A percentile compares a stretch with the other conserved stretches of the same genome.
Conservation (phyloP, 1,140 invertebrate species). For the Gryllus bimaculatus region DNA sequence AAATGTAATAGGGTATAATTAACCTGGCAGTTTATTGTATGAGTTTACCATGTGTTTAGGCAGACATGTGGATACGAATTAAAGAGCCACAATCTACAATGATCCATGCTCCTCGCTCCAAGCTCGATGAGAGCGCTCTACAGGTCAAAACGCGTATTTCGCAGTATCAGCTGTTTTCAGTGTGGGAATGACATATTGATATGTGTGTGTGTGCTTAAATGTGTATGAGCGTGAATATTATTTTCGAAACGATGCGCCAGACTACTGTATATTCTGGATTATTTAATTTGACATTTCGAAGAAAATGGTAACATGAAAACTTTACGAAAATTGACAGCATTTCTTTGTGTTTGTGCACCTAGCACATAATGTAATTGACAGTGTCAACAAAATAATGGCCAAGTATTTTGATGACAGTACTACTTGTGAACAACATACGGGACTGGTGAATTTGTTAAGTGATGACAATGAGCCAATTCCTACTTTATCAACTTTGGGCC, state of each 20-base stretch:
- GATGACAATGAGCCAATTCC: neutral
- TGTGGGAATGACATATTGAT: neutral
- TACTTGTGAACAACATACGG: conserved; percentile 3
- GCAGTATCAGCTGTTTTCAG: neutral
- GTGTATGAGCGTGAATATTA: neutral
- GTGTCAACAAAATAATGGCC: conserved; percentile 6
- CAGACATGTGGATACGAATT: neutral
- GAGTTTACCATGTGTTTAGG: neutral
- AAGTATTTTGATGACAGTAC: conserved; percentile 13
- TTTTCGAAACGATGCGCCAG: neutral
- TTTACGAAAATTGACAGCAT: neutral
- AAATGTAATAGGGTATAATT: neutral
- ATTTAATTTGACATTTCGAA: no score
- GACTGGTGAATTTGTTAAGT: neutral
- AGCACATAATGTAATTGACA: neutral
- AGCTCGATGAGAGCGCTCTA: neutral
- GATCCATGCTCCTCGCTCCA: neutral
- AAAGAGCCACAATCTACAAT: neutral
- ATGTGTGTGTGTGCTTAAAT: neutral
- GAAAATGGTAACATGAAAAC: neutral
- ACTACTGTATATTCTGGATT: no score
- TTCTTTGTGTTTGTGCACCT: neutral
- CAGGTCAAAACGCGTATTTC: neutral
- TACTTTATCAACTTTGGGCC: neutral
- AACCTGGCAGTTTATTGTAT: neutral